A percentile compares a stretch with the other conserved stretches of the same genome.
Conservation (phyloP, 1,140 invertebrate genomes). For the Drosophila jambulina region DNA sequence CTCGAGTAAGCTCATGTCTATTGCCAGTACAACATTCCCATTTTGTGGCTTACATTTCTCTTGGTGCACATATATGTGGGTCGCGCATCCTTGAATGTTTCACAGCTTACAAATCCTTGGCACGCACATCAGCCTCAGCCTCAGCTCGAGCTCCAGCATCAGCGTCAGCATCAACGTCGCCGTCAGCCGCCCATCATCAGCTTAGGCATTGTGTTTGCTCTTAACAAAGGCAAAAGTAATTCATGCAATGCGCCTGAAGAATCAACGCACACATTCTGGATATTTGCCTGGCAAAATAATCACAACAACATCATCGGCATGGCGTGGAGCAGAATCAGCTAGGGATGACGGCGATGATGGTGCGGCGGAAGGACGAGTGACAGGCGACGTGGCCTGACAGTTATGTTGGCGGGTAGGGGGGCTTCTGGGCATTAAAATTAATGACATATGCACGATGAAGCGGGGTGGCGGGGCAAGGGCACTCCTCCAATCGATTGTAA, state of each 20-base stretch:
- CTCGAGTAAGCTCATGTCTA: too few species aligned
- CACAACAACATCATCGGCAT: conserved; percentile 34
- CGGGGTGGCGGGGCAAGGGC: not conserved
- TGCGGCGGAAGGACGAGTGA: conserved; percentile 35
- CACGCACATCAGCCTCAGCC: conserved; percentile 52
- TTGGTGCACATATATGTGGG: conserved; percentile 43
- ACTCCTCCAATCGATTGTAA: conserved; percentile 57
- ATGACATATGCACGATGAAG: conserved; percentile 56
- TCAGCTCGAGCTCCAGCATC: not conserved
- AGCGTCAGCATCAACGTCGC: conserved; percentile 24
- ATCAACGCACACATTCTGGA: conserved; percentile 69
- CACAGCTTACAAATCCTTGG: conserved; percentile 64
- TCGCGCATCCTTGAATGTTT: conserved; percentile 61
- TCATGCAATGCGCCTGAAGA: conserved; percentile 69
- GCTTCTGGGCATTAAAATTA: conserved; percentile 64
- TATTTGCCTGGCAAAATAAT: conserved; percentile 64
- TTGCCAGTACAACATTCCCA: not conserved
- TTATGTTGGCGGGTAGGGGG: conserved; percentile 21
- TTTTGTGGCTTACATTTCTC: conserved; percentile 1
- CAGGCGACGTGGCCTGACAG: conserved; percentile 40
- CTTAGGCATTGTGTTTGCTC: conserved; percentile 70
- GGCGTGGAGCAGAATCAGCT: conserved; percentile 14
- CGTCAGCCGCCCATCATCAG: conserved; percentile 29
- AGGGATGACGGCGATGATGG: conserved; percentile 34
- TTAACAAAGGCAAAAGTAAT: conserved; percentile 75